Evolutionary conservation across 2,888 invertebrate genomes (phyloP), one percentile per base, ranked within the genome.

Genomic region (Xestia c-nigrum): DNA sequence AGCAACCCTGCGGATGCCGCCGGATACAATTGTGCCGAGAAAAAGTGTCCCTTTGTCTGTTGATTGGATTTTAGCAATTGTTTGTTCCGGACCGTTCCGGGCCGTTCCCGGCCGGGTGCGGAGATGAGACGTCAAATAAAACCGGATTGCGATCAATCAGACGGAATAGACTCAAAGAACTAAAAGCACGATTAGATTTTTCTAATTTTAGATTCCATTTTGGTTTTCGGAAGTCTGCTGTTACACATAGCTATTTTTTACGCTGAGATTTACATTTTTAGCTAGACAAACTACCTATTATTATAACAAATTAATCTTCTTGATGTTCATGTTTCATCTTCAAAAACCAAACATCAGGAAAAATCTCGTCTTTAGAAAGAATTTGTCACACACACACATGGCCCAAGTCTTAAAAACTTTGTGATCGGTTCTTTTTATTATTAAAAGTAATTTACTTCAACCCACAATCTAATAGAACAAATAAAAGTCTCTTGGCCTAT

Each of bases 51-150:
- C 80, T 88, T 88, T 88, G 88, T 85, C 81, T 77, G 69, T 85
- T 87, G 88, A 88, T 88, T 88, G 88, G 88, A 88, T 88, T 88
- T 85, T 74, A 83, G 78, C 80, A 85, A 88, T 87, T 87, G 88
- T 87, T 87, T 87, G 85, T 81, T 87, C 87, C 84, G 82, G 63
- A 61, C 24, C 57, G 43, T 80, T 65, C 81, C 50, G 68, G 52
- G 16, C 6, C 64, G 63, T 19, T 57, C 55, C 72, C 47, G n/a
- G 47, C 47, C 81, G 64, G 67, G 80, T 61, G 75, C 40, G 74
- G 76, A 88, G 88, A 85, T 83, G 87, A 81, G 84, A 69, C 52
- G 59, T 47, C 74, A 61, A 76, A 83, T 85, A 70, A 80, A 78
- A 80, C 76, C 55, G n/a, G 72, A 77, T 82, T 84, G 84, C 63